Evolutionary conservation across 2,888 invertebrate genomes (phyloP).

Genomic region (Helobdella robusta): DNA sequence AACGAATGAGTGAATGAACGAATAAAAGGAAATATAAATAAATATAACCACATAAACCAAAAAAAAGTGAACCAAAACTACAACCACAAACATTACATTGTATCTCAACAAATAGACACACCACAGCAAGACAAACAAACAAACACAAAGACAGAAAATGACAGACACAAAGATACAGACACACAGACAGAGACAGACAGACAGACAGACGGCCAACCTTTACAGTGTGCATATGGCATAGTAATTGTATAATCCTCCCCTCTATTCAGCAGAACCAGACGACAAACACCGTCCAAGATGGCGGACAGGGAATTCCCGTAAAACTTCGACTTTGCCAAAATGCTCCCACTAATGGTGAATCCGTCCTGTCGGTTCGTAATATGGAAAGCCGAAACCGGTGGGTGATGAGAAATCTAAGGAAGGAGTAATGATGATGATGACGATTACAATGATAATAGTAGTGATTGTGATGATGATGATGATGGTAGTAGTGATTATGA

Average conservation of each 20-base stretch:
- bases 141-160: background rate
- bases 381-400: slow-evolving; percentile 83
- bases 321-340: slow-evolving; percentile 85
- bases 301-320: slow-evolving; percentile 92
- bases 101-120: background rate
- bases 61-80: background rate
- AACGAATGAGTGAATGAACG: too few relatives aligned
- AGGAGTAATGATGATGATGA: too few relatives aligned
- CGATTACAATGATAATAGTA: too few relatives aligned
- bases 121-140: background rate
- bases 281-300: slow-evolving; percentile 76
- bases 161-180: background rate
- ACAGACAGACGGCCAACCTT: slow-evolving; percentile 49
- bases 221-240: slow-evolving; percentile 89
- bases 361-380: slow-evolving; percentile 87
- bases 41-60: background rate
- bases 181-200: background rate
- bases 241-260: slow-evolving; percentile 82
- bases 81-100: background rate
- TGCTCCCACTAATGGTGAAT: slow-evolving; percentile 77
- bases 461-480: too few relatives aligned
- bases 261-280: slow-evolving; percentile 69
- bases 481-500: too few relatives aligned
- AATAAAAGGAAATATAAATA: too few relatives aligned
- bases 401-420: slow-evolving; percentile 88